Conservation (phyloP, 2,113 vertebrate species). For the Lipophrys pholis region DNA sequence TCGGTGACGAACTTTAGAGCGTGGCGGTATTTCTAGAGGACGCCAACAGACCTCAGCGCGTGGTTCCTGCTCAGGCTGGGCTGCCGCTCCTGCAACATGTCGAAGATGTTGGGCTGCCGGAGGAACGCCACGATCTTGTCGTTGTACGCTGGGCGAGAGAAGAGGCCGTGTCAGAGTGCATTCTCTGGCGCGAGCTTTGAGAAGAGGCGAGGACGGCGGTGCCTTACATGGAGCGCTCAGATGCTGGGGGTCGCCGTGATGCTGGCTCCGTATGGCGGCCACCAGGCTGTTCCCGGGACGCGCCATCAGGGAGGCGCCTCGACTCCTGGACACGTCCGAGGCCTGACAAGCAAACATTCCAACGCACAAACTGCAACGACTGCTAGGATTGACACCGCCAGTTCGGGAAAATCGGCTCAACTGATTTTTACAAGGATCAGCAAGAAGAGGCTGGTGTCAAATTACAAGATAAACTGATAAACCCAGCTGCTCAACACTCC, state of each 20-base stretch:
- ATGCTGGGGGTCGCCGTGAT: conserved; percentile 88
- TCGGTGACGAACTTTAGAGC: too few species aligned
- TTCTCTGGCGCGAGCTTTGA: neutral
- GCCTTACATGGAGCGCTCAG: conserved; percentile 76
- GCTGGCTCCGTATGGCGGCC: conserved; percentile 92
- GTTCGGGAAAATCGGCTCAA: too few species aligned
- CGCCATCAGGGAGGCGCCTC: conserved; percentile 89
- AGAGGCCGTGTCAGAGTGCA: neutral
- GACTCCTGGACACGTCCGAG: conserved; percentile 94
- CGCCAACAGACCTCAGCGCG: conserved; percentile 87
- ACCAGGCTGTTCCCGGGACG: conserved; percentile 92
- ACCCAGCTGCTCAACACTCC: too few species aligned
- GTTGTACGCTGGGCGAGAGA: conserved; percentile 89
- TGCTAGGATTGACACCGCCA: too few species aligned
- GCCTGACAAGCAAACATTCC: conserved; percentile 81
- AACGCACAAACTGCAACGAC: neutral
- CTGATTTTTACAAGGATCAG: too few species aligned
- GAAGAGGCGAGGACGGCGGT: neutral
- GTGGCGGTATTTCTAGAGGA: too few species aligned
- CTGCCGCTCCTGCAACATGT: conserved; percentile 96
- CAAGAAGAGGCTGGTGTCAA: too few species aligned
- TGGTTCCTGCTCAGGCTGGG: conserved; percentile 94
- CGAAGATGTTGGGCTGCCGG: conserved; percentile 96
- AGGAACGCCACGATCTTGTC: conserved; percentile 99
- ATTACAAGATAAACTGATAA: too few species aligned